phyloP scores from a whole-genome alignment of 1,140 invertebrate species.

The Temnothorax longispinosus region DNA sequence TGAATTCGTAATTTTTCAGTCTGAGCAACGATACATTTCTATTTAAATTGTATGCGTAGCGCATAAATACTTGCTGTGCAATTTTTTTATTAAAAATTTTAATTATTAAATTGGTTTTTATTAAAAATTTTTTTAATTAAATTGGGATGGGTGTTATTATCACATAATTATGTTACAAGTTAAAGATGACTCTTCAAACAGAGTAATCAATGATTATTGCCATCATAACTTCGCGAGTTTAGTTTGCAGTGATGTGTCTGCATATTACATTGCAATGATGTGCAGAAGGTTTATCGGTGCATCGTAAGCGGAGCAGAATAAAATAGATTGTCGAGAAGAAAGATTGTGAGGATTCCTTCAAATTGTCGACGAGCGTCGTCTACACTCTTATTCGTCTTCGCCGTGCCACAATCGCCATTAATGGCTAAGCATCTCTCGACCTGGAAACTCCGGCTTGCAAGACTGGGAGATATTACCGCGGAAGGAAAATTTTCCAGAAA shows the following conservation, averaged over 20 bases:
- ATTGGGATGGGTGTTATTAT: not conserved
- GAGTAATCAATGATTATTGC: conserved; percentile 18
- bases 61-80: not conserved
- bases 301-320: conserved; percentile 23
- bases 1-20: not conserved
- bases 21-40: not conserved
- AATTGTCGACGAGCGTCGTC: conserved; percentile 49
- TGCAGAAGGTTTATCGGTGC: not conserved
- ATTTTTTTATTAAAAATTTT: not conserved
- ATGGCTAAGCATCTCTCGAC: conserved; percentile 66
- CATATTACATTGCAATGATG: not conserved
- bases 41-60: not conserved
- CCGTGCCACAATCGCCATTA: conserved; percentile 64
- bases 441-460: conserved; percentile 38
- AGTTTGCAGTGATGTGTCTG: not conserved
- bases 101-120: not conserved
- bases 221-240: conserved; percentile 17
- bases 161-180: not conserved
- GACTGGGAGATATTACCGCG: conserved; percentile 23
- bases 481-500: conserved; percentile 32
- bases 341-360: conserved; percentile 46
- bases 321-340: conserved; percentile 47
- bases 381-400: conserved; percentile 23
- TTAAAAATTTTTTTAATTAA: not conserved
- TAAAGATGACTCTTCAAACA: not conserved